Evolutionary conservation across 1,140 invertebrate genomes (phyloP).

Genomic region (Myzus persicae): DNA sequence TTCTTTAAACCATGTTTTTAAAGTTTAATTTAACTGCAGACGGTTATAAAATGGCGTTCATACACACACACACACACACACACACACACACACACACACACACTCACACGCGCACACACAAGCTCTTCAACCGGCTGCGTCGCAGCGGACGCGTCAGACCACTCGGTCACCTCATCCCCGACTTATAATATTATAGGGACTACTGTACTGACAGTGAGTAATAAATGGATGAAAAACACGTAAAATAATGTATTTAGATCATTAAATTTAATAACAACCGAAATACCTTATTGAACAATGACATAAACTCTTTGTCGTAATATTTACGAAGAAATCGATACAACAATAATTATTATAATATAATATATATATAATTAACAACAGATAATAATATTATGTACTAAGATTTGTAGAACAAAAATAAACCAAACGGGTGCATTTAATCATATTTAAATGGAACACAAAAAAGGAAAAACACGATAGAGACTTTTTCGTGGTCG

Average conservation of each 20-base stretch:
- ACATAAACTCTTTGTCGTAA: slow-evolving; percentile 50
- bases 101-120: no score
- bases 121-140: no score
- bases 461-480: slow-evolving; percentile 13
- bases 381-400: slow-evolving; percentile 40
- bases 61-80: no score
- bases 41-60: no score
- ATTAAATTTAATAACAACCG: slow-evolving; percentile 48
- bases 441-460: slow-evolving; percentile 3
- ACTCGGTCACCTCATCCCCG: no score
- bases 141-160: no score
- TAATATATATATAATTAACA: slow-evolving; percentile 44
- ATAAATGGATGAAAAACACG: background rate
- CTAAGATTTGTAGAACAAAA: slow-evolving; percentile 20
- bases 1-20: background rate
- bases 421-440: slow-evolving; percentile 20
- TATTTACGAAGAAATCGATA: slow-evolving; percentile 35
- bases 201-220: no score
- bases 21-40: no score
- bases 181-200: no score
- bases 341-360: slow-evolving; percentile 44
- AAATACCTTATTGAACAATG: slow-evolving; percentile 47
- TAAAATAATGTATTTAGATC: slow-evolving; percentile 12
- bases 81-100: no score
- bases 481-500: background rate